phyloP scores from a whole-genome alignment of 2,888 invertebrate species.

The Synergus japonicus region DNA sequence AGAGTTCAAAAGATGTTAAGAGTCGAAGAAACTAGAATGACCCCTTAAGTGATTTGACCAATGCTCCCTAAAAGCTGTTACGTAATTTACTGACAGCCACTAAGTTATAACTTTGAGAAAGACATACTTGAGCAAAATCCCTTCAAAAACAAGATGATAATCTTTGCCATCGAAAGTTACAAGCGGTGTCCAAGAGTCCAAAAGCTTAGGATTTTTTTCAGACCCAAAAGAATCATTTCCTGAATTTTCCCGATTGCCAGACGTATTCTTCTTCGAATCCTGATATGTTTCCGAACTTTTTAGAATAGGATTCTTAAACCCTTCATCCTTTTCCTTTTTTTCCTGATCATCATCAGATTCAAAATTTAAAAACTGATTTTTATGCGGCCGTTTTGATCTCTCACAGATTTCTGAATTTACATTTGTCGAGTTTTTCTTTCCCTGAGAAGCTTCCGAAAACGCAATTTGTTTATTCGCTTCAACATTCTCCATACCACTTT shows the following conservation, averaged over 20 bases:
- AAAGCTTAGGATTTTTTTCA: conserved; percentile 60
- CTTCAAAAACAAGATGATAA: conserved; percentile 65
- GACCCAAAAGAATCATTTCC: conserved; percentile 56
- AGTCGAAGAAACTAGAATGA: not conserved
- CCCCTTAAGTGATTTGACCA: too few species aligned
- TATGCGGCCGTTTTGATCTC: conserved; percentile 5
- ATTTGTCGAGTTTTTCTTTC: conserved; percentile 47
- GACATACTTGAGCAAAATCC: conserved; percentile 69
- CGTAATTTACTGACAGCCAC: too few species aligned
- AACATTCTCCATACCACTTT: not conserved
- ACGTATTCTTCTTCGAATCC: not conserved
- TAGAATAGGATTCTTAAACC: not conserved
- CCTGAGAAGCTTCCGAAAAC: not conserved
- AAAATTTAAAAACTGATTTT: not conserved
- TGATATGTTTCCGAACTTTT: not conserved
- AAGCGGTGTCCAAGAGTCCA: conserved; percentile 67
- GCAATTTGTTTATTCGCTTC: not conserved
- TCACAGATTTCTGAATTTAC: conserved; percentile 46
- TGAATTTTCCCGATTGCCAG: not conserved
- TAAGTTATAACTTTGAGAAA: not conserved
- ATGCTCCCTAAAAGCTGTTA: too few species aligned
- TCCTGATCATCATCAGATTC: not conserved
- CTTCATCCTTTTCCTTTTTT: not conserved
- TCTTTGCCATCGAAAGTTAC: conserved; percentile 56
- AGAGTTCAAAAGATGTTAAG: too few species aligned